A percentile compares a stretch with the other conserved stretches of the same genome.
These are phyloP conservation scores for Oncorhynchus kisutch DNA, from an alignment of 2,113 vertebrate species.

Conservation along the genomic window DNA sequence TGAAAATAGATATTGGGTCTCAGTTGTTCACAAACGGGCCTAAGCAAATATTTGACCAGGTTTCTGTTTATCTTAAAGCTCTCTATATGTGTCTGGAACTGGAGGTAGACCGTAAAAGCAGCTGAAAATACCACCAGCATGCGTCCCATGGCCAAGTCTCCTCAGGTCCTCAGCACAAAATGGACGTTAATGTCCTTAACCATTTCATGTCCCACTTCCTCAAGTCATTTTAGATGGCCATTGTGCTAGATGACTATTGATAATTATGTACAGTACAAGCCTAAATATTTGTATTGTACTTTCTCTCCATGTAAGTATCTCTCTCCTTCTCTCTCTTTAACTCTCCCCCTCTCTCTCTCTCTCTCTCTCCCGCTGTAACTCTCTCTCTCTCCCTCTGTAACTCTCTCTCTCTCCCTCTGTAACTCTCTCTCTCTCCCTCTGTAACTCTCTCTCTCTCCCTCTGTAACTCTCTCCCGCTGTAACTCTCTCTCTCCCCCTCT, in stretches of 20 bases:
- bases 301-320: not conserved
- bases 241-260: conserved; percentile 42
- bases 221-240: conserved; percentile 4
- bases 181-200: conserved; percentile 65
- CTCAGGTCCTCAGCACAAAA: conserved; percentile 57
- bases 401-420: too few relatives aligned
- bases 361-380: too few relatives aligned
- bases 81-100: conserved; percentile 70
- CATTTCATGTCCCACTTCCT: conserved; percentile 50
- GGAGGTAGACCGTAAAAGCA: conserved; percentile 72
- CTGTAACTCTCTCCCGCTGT: too few relatives aligned
- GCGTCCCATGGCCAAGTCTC: conserved; percentile 56
- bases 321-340: not conserved
- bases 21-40: conserved; percentile 77
- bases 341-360: not conserved
- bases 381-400: too few relatives aligned
- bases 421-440: too few relatives aligned
- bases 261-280: conserved; percentile 43
- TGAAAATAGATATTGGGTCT: conserved; percentile 77
- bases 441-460: too few relatives aligned
- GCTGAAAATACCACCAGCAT: conserved; percentile 72
- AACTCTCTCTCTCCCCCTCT: too few relatives aligned
- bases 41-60: conserved; percentile 78
- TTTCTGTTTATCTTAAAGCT: conserved; percentile 78
- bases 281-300: not conserved